A percentile compares a stretch with the other conserved stretches of the same genome.
Evolutionary conservation across 2,888 invertebrate genomes (phyloP).

Genomic region (Glomeris marginata): DNA sequence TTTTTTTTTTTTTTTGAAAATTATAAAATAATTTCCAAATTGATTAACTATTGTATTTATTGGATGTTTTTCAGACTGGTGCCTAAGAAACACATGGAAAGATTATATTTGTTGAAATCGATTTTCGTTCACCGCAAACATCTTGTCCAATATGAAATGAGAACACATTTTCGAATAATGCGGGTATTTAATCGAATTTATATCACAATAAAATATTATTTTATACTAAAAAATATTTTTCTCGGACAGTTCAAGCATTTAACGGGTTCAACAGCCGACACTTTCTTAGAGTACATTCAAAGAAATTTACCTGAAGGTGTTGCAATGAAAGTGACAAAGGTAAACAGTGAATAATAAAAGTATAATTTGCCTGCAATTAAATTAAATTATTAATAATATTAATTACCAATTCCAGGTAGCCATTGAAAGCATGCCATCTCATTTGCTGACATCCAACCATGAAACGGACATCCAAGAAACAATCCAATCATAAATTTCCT

Average conservation of each 20-base stretch:
- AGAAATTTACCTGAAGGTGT: slow-evolving; percentile 96
- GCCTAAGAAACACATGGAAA: slow-evolving; percentile 52
- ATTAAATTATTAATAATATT: background rate
- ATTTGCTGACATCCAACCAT: background rate
- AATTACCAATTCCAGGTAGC: background rate
- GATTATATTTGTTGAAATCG: slow-evolving; percentile 68
- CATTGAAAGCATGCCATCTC: background rate
- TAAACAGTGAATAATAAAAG: too few species aligned
- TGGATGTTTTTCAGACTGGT: too few species aligned
- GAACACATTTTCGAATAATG: slow-evolving; percentile 78
- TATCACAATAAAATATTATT: slow-evolving; percentile 3
- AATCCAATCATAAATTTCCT: too few species aligned
- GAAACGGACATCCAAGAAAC: too few species aligned
- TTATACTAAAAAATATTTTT: slow-evolving; percentile 2
- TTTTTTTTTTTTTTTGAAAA: too few species aligned
- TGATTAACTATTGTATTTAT: too few species aligned
- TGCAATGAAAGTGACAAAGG: slow-evolving; percentile 74
- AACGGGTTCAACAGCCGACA: slow-evolving; percentile 90
- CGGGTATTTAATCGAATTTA: too few species aligned
- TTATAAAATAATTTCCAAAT: too few species aligned
- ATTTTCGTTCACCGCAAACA: slow-evolving; percentile 87
- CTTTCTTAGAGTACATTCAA: slow-evolving; percentile 88
- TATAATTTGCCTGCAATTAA: background rate
- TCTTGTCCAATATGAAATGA: slow-evolving; percentile 83
- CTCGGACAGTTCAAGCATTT: slow-evolving; percentile 47